A percentile compares a stretch with the other conserved stretches of the same genome.
These are phyloP conservation scores for Sinhomidia bicolor DNA, from an alignment of 2,888 invertebrate genomes.

Conservation along the genomic window DNA sequence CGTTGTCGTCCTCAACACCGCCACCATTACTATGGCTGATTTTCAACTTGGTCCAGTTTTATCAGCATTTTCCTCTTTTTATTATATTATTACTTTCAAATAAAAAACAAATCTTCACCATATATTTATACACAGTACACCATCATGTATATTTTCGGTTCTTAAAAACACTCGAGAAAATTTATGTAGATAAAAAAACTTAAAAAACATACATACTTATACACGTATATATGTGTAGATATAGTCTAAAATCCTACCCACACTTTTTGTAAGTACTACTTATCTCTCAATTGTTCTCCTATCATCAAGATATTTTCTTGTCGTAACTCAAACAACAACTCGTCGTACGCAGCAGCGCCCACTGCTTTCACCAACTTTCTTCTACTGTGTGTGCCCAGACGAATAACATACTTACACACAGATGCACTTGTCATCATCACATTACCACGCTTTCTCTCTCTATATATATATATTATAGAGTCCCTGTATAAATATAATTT, in stretches of 20 bases:
- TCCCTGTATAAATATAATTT: background rate
- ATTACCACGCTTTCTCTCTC: no score
- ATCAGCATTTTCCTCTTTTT: constrained; percentile 1
- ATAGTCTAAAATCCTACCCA: background rate
- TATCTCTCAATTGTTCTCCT: constrained; percentile 34
- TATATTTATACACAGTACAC: background rate
- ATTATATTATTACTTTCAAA: no score
- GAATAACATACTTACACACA: background rate
- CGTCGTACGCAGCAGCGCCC: no score
- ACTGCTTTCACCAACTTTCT: constrained; percentile 8
- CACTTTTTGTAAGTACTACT: background rate
- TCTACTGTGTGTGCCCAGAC: no score
- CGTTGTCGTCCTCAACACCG: background rate
- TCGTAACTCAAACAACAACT: constrained; percentile 32
- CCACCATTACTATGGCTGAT: constrained; percentile 6
- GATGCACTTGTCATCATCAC: background rate
- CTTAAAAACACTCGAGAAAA: no score
- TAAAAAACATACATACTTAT: background rate
- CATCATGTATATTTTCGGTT: background rate
- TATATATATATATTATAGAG: background rate
- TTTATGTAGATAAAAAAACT: no score
- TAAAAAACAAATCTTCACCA: background rate
- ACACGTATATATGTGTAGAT: background rate
- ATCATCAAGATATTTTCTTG: constrained; percentile 21
- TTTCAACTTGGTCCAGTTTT: background rate